These are phyloP conservation scores for Metopia argyrocephala DNA, from an alignment of 2,888 invertebrate species.

Conservation along the genomic window DNA sequence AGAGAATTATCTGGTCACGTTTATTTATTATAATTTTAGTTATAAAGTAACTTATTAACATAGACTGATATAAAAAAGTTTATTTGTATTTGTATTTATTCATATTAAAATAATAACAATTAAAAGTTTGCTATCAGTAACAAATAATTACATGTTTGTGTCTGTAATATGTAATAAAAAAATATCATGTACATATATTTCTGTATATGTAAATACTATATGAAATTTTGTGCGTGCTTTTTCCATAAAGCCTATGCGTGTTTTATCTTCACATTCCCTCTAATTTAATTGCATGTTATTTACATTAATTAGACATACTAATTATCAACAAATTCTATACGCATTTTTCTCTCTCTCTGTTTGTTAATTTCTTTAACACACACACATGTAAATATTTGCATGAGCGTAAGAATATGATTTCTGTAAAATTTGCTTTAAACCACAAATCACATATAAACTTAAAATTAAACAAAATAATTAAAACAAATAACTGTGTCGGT, in stretches of 20 bases:
- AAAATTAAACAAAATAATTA: neutral
- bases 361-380: slow-evolving; percentile 5
- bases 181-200: neutral
- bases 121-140: slow-evolving; percentile 23
- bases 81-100: neutral
- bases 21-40: too few relatives aligned
- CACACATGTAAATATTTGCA: too few relatives aligned
- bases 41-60: too few relatives aligned
- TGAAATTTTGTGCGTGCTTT: neutral
- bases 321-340: too few relatives aligned
- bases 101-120: slow-evolving; percentile 9
- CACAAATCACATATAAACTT: slow-evolving; percentile 30
- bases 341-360: neutral
- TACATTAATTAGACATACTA: slow-evolving; percentile 13
- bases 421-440: slow-evolving; percentile 5
- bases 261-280: too few relatives aligned
- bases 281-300: too few relatives aligned
- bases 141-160: slow-evolving; percentile 16
- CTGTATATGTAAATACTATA: neutral
- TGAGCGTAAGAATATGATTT: neutral
- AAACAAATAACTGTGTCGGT: slow-evolving; percentile 19
- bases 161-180: too few relatives aligned
- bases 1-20: too few relatives aligned
- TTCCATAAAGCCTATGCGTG: too few relatives aligned
- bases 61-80: too few relatives aligned